Conservation (phyloP, 1,140 invertebrate genomes). For the Zaprionus ornatus region DNA sequence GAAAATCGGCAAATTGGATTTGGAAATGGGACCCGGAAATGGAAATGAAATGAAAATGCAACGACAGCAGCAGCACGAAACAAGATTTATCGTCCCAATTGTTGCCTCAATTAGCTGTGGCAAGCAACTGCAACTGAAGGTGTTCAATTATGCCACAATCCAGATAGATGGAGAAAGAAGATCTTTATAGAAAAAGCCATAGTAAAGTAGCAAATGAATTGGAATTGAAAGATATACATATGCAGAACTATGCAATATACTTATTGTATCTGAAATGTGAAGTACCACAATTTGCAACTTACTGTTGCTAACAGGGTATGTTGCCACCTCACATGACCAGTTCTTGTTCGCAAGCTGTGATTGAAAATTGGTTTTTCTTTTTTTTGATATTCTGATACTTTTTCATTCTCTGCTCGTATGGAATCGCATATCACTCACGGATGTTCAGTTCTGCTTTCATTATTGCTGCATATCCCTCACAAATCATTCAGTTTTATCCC, state of each 20-base stretch:
- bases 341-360: background rate
- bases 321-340: too few species aligned
- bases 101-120: conserved; percentile 1
- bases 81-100: background rate
- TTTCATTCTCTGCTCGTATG: background rate
- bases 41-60: conserved; percentile 7
- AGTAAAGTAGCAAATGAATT: too few species aligned
- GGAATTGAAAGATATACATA: background rate
- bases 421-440: background rate
- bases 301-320: too few species aligned
- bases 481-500: background rate
- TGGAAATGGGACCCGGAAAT: conserved; percentile 1
- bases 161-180: background rate
- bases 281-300: too few species aligned
- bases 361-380: background rate
- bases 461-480: background rate
- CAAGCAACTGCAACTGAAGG: background rate
- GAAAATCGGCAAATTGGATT: conserved; percentile 29
- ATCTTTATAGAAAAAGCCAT: background rate
- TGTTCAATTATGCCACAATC: background rate
- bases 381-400: background rate
- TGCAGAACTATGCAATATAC: too few species aligned
- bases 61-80: background rate
- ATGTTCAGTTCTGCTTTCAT: background rate
- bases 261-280: too few species aligned